Evolutionary conservation across 2,113 vertebrate genomes (phyloP).

Genomic region (Ailuropoda melanoleuca): DNA sequence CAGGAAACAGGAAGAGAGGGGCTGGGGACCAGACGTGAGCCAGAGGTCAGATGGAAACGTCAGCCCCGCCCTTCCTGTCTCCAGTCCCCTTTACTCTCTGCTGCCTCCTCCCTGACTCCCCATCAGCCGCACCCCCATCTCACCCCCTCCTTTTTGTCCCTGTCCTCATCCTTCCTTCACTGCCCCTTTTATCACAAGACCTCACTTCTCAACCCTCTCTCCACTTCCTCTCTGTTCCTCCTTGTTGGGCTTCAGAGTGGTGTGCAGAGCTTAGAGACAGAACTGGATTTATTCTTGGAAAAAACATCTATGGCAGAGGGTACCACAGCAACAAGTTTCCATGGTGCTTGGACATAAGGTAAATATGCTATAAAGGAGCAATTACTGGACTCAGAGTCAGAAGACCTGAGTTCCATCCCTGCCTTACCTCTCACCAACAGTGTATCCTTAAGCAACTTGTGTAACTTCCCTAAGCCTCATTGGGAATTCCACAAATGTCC

Average conservation of each 20-base stretch:
- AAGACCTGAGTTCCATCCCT: background rate
- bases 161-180: background rate
- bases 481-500: background rate
- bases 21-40: background rate
- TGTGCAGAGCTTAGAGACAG: conserved; percentile 51
- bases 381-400: conserved; percentile 11
- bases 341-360: conserved; percentile 66
- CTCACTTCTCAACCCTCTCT: background rate
- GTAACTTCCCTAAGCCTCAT: background rate
- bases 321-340: conserved; percentile 74
- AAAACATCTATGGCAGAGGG: conserved; percentile 39
- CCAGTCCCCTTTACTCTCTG: too few species aligned
- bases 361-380: background rate
- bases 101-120: background rate
- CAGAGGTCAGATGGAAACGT: background rate
- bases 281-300: conserved; percentile 59
- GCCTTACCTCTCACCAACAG: background rate
- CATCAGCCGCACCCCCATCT: background rate
- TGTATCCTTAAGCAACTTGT: background rate
- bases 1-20: conserved; percentile 56
- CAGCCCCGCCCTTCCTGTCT: background rate
- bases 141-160: background rate
- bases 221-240: background rate
- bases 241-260: background rate
- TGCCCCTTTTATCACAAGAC: background rate